These are phyloP conservation scores for Hemibagrus wyckioides DNA, from an alignment of 2,113 vertebrate genomes.

Conservation along the genomic window DNA sequence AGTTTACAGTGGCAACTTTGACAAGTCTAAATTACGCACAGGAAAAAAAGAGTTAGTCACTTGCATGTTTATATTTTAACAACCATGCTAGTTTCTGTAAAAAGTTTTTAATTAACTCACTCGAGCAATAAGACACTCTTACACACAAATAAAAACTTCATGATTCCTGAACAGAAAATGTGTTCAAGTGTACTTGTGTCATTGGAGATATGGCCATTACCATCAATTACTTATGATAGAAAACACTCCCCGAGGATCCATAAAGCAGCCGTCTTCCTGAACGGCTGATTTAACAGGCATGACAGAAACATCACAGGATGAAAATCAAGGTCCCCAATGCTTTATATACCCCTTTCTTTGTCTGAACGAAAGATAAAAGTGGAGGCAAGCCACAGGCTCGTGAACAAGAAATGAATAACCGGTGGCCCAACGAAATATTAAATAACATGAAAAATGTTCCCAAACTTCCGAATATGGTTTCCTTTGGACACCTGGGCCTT, in stretches of 20 bases:
- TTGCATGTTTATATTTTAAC: neutral
- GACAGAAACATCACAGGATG: neutral
- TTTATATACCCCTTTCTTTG: conserved; percentile 9
- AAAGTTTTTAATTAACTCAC: neutral
- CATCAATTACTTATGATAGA: conserved; percentile 24
- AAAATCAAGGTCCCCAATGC: conserved; percentile 33
- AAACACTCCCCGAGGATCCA: neutral
- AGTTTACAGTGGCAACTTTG: conserved; percentile 8
- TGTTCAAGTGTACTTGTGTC: neutral
- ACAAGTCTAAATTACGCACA: neutral
- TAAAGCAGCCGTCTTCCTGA: conserved; percentile 17
- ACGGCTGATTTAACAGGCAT: conserved; percentile 3
- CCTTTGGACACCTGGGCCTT: neutral
- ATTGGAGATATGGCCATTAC: neutral
- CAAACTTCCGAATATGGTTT: neutral
- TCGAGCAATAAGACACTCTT: neutral
- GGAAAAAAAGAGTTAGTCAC: neutral
- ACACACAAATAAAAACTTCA: neutral
- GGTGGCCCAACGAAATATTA: conserved; percentile 19
- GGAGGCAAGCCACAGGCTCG: neutral
- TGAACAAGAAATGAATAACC: neutral
- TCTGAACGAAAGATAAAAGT: conserved; percentile 14
- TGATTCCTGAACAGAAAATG: neutral
- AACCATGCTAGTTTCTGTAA: neutral
- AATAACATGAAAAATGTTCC: neutral